Evolutionary conservation across 2,797 vertebrate genomes (phyloP).

Genomic region (Apogon talboti): DNA sequence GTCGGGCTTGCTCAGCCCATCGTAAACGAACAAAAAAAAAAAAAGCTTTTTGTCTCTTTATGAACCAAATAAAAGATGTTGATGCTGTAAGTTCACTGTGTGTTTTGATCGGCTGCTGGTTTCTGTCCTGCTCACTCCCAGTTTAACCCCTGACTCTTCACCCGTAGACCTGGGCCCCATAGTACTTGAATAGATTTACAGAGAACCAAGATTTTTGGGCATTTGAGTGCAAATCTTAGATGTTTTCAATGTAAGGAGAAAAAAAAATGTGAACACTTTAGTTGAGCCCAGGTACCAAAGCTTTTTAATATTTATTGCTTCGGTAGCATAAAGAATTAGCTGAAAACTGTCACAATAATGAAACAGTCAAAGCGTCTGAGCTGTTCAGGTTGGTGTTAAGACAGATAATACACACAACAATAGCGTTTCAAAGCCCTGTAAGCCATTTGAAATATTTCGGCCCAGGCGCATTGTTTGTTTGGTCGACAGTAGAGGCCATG

Average conservation of each 20-base stretch:
- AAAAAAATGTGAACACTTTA: constrained; percentile 5
- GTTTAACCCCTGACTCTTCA: constrained; percentile 73
- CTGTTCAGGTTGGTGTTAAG: background rate
- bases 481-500: constrained; percentile 35
- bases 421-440: constrained; percentile 22
- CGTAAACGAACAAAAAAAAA: background rate
- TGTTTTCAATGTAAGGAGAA: constrained; percentile 1
- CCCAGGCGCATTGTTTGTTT: constrained; percentile 20
- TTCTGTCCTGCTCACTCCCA: constrained; percentile 70
- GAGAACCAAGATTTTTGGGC: background rate
- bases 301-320: constrained; percentile 1
- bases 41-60: constrained; percentile 62
- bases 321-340: too few species aligned
- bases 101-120: constrained; percentile 64
- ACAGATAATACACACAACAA: constrained; percentile 12
- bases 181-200: constrained; percentile 37
- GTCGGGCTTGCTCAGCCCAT: constrained; percentile 34
- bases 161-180: constrained; percentile 53
- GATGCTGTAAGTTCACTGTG: constrained; percentile 67
- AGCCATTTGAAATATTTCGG: constrained; percentile 32
- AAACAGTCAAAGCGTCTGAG: constrained; percentile 7
- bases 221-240: constrained; percentile 19
- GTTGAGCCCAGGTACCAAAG: background rate
- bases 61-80: constrained; percentile 78
- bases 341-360: too few species aligned